phyloP scores from a whole-genome alignment of 2,797 vertebrate species.

The Chaetodon trifasciatus region DNA sequence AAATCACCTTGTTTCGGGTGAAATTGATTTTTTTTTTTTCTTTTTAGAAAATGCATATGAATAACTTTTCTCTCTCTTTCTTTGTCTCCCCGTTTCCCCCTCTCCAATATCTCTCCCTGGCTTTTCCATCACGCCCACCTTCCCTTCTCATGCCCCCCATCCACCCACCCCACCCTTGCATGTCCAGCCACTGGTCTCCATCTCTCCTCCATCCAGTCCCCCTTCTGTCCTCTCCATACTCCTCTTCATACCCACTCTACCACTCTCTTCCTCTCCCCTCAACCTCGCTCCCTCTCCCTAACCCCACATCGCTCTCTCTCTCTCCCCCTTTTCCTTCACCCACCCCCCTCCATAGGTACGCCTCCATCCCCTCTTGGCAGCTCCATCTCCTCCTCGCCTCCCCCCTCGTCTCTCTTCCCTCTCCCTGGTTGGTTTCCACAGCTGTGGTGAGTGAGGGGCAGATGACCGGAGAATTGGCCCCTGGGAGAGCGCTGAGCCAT shows the following conservation, averaged over 20 bases:
- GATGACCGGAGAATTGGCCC: constrained; percentile 92
- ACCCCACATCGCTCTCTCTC: constrained; percentile 26
- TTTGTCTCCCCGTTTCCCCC: constrained; percentile 51
- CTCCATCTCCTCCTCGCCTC: constrained; percentile 52
- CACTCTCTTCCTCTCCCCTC: constrained; percentile 60
- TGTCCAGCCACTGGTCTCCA: constrained; percentile 52
- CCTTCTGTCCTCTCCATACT: constrained; percentile 59
- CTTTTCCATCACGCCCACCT: constrained; percentile 62
- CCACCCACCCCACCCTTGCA: not conserved
- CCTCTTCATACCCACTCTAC: constrained; percentile 73
- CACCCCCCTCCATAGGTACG: constrained; percentile 55
- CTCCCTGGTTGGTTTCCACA: constrained; percentile 87
- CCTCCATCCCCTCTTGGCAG: constrained; percentile 72
- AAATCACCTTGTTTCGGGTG: not conserved
- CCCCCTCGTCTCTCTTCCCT: constrained; percentile 53
- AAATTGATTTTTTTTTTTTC: constrained; percentile 9
- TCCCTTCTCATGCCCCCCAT: constrained; percentile 20
- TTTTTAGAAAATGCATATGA: constrained; percentile 47
- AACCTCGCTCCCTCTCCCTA: constrained; percentile 47
- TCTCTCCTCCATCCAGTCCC: constrained; percentile 40
- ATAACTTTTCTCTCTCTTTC: constrained; percentile 62
- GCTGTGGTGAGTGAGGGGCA: constrained; percentile 89
- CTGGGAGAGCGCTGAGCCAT: constrained; percentile 89
- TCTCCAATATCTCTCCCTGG: constrained; percentile 34
- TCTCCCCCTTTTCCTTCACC: constrained; percentile 22